Evolutionary conservation across 2,113 vertebrate species (phyloP), one percentile per base, ranked within the genome.

Genomic region (Pogona vitticeps): DNA sequence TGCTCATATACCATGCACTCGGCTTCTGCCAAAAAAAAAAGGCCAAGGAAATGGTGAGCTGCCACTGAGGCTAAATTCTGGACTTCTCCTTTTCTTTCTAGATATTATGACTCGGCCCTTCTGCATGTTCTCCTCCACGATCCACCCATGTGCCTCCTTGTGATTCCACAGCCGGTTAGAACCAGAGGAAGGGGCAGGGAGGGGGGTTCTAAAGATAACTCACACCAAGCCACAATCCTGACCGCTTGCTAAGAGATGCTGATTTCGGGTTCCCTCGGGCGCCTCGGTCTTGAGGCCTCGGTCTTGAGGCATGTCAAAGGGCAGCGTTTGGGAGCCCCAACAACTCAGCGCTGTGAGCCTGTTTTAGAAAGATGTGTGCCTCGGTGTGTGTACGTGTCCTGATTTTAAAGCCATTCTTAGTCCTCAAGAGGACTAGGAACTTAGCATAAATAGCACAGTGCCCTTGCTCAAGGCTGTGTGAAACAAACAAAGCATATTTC

Each of bases 221-320:
- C 61, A n/a, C 13, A 80, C 61, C 36, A 76, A 28, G 58, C 4
- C 1, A 0, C 0, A 36, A 73, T 18, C 5, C 13, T 76, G 36
- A 23, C 81, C 56, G 0, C 42, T 82, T 12, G 5, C 15, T 82
- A 0, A n/a, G 6, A 0, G 1, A 18, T 8, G 33, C 0, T 0
- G 3, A 46, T 33, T 18, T 1, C 56, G 65, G 86, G 36, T 20
- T 23, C 7, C 23, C 61, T 28, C 87, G 73, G 21, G 12, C 42
- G 67, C 75, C 36, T 15, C 3, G 1, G 36, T 56, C 4, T 15
- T 21, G 0, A 52, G 42, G 42, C 63, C 46, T 65, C 20, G 18
- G n/a, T n/a, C n/a, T n/a, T n/a, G n/a, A n/a, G n/a, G 8, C 63
- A 23, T 26, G 63, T 26, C 20, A 65, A 26, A 3, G 14, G 40